Conservation (phyloP, 2,888 invertebrate genomes). For the Plutella xylostella region DNA sequence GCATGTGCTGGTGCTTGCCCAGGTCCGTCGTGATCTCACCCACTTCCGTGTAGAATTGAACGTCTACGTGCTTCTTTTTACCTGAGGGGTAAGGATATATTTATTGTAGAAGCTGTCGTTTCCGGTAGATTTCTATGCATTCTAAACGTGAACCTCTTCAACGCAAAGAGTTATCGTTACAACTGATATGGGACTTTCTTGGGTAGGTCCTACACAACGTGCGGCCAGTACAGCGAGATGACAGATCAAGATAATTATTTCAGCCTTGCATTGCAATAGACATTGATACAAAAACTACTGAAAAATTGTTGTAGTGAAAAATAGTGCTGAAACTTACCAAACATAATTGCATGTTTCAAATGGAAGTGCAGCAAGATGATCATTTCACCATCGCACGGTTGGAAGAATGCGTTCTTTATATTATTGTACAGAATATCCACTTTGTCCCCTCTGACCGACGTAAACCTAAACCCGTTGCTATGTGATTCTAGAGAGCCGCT, state of each 20-base stretch:
- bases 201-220: no score
- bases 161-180: no score
- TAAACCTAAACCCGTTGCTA: conserved; percentile 95
- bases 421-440: conserved; percentile 99
- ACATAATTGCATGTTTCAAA: conserved; percentile 98
- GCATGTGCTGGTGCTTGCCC: conserved; percentile 99
- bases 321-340: conserved; percentile 72
- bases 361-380: conserved; percentile 99
- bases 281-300: no score
- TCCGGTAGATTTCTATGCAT: no score
- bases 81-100: conserved; percentile 29
- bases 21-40: conserved; percentile 99
- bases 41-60: conserved; percentile 99
- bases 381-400: conserved; percentile 99
- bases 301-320: not conserved
- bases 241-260: no score
- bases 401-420: conserved; percentile 99
- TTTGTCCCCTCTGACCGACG: conserved; percentile 99
- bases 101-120: no score
- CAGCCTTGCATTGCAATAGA: no score
- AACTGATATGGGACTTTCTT: no score
- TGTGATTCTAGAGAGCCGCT: conserved; percentile 95
- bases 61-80: conserved; percentile 98
- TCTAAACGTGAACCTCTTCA: no score
- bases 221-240: no score